Percentiles rank a stretch among this genome's conserved stretches.
phyloP scores from a whole-genome alignment of 1,140 invertebrate genomes.

The Zeugodacus cucurbitae region DNA sequence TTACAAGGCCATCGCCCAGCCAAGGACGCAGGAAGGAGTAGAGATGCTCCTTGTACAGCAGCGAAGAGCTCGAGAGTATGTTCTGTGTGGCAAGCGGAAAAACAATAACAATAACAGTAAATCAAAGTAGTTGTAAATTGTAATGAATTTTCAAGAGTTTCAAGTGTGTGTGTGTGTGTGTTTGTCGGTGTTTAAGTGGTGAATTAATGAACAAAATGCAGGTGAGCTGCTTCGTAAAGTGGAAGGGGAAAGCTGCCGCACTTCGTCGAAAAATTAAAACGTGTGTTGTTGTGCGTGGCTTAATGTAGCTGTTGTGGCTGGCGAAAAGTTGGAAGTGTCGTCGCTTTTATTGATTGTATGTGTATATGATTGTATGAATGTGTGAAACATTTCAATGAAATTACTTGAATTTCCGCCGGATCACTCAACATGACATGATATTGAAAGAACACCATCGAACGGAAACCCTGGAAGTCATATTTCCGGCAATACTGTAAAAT shows the following conservation, averaged over 20 bases:
- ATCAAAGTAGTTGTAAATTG: background rate
- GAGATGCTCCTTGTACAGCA: slow-evolving; percentile 61
- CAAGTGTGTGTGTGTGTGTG: background rate
- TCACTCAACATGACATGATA: slow-evolving; percentile 62
- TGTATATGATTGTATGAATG: background rate
- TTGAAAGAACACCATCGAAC: slow-evolving; percentile 59
- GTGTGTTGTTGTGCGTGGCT: background rate
- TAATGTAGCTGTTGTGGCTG: background rate
- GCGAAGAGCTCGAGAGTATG: slow-evolving; percentile 56
- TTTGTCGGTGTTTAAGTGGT: background rate
- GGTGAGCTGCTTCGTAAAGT: no score
- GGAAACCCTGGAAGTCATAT: slow-evolving; percentile 63
- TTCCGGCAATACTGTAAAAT: slow-evolving; percentile 61
- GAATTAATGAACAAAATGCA: no score
- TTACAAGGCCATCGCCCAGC: slow-evolving; percentile 60
- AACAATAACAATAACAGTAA: background rate
- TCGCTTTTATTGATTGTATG: background rate
- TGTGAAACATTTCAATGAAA: background rate
- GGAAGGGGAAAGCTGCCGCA: no score
- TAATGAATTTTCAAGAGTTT: background rate
- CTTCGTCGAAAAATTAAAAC: background rate
- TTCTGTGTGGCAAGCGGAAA: slow-evolving; percentile 20
- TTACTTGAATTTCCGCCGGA: slow-evolving; percentile 63
- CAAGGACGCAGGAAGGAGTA: slow-evolving; percentile 62
- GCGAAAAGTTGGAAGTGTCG: background rate